phyloP scores from a whole-genome alignment of 2,797 vertebrate genomes.

The Enteromius viviparus region DNA sequence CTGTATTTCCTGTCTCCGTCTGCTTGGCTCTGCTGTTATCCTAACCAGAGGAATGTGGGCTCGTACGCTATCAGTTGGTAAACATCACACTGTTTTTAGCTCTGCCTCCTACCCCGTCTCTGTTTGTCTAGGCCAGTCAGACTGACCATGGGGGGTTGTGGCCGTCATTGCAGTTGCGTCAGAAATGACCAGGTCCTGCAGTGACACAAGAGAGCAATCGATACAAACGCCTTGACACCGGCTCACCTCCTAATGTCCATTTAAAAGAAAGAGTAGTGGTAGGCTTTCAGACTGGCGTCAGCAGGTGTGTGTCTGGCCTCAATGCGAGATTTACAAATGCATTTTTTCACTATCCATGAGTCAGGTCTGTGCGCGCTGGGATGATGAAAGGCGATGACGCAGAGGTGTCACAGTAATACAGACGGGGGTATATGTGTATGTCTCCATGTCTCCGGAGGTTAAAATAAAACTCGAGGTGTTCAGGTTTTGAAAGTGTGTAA shows the following conservation, averaged over 20 bases:
- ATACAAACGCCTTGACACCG: constrained; percentile 10
- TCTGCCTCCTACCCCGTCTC: neutral
- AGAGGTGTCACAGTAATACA: constrained; percentile 21
- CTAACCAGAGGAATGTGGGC: constrained; percentile 25
- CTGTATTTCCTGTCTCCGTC: neutral
- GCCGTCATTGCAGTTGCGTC: constrained; percentile 26
- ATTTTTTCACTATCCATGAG: constrained; percentile 43
- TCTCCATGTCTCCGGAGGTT: neutral
- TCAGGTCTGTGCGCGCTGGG: constrained; percentile 30
- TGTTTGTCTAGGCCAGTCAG: constrained; percentile 9
- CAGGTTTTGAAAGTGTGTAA: neutral
- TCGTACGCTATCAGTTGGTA: constrained; percentile 6
- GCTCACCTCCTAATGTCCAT: neutral
- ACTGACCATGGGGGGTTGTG: constrained; percentile 3
- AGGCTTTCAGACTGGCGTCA: constrained; percentile 21
- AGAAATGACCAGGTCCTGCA: constrained; percentile 13
- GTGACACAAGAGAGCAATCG: constrained; percentile 24
- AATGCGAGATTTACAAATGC: neutral
- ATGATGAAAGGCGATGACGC: constrained; percentile 52
- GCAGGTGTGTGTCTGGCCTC: constrained; percentile 6
- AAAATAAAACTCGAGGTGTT: constrained; percentile 20
- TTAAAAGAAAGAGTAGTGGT: neutral
- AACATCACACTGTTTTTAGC: constrained; percentile 15
- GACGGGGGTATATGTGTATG: neutral
- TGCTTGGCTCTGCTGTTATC: constrained; percentile 33